A percentile compares a stretch with the other conserved stretches of the same genome.
These are phyloP conservation scores for Globicephala melas DNA, from an alignment of 2,113 vertebrate genomes.

Conservation along the genomic window DNA sequence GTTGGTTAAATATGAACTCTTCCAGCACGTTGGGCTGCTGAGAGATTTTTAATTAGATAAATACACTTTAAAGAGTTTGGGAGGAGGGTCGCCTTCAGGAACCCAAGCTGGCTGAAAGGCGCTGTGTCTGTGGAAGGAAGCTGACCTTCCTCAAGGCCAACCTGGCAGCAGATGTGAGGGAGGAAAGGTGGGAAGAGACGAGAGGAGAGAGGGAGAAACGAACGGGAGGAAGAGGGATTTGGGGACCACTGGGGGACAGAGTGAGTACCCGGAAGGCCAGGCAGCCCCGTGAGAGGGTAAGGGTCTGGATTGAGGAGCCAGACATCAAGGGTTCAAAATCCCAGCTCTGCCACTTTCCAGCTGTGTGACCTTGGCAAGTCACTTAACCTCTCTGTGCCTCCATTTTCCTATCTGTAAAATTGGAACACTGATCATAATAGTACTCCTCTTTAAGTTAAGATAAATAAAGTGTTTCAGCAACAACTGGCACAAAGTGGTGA, in stretches of 20 bases:
- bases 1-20: slow-evolving; percentile 68
- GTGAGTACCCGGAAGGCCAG: neutral
- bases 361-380: neutral
- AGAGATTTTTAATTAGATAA: slow-evolving; percentile 81
- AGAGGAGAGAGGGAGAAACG: neutral
- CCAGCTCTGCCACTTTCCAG: neutral
- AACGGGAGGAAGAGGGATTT: too few relatives aligned
- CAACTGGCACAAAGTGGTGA: neutral
- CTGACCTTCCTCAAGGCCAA: slow-evolving; percentile 54
- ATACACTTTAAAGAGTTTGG: slow-evolving; percentile 79
- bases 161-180: neutral
- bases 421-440: too few relatives aligned
- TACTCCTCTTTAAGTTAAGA: neutral
- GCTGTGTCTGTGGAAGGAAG: slow-evolving; percentile 68
- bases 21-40: slow-evolving; percentile 55
- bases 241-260: neutral
- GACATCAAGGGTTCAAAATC: neutral
- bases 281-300: neutral
- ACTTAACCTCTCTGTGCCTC: neutral
- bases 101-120: slow-evolving; percentile 55
- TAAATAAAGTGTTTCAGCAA: neutral
- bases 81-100: slow-evolving; percentile 74
- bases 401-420: neutral
- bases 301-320: neutral
- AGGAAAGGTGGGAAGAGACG: neutral